Percentiles rank a stretch among this genome's conserved stretches.
These are phyloP conservation scores for Solea solea DNA, from an alignment of 2,113 vertebrate species.

Conservation along the genomic window DNA sequence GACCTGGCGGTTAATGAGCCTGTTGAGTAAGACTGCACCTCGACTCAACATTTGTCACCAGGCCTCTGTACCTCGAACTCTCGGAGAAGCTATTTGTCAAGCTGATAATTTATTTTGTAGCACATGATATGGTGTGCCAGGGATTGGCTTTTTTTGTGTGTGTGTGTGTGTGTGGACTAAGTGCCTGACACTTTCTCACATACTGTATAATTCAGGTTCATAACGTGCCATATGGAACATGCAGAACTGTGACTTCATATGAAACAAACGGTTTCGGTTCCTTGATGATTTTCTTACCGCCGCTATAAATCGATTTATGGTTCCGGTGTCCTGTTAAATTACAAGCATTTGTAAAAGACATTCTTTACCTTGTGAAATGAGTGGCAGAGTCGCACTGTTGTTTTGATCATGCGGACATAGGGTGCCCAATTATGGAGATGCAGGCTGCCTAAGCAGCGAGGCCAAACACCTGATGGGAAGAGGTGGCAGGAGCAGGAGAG, in stretches of 20 bases:
- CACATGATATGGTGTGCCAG: conserved; percentile 52
- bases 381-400: conserved; percentile 30
- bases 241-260: conserved; percentile 30
- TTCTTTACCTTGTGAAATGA: conserved; percentile 35
- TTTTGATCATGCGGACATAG: conserved; percentile 63
- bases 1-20: conserved; percentile 67
- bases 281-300: neutral
- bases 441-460: conserved; percentile 42
- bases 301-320: conserved; percentile 14
- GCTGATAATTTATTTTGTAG: conserved; percentile 78
- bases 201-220: conserved; percentile 48
- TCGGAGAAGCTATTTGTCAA: conserved; percentile 74
- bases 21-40: conserved; percentile 70
- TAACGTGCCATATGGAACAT: conserved; percentile 48
- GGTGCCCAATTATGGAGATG: conserved; percentile 68
- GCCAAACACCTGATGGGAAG: conserved; percentile 67
- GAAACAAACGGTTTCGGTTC: too few species aligned
- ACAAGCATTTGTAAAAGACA: conserved; percentile 24
- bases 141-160: conserved; percentile 53
- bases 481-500: conserved; percentile 52
- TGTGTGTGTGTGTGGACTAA: conserved; percentile 6
- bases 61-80: conserved; percentile 61
- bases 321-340: conserved; percentile 43
- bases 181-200: conserved; percentile 41
- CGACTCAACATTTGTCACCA: conserved; percentile 74